Evolutionary conservation across 2,797 vertebrate species (phyloP).

Genomic region (Phrynocephalus vlangalii): DNA sequence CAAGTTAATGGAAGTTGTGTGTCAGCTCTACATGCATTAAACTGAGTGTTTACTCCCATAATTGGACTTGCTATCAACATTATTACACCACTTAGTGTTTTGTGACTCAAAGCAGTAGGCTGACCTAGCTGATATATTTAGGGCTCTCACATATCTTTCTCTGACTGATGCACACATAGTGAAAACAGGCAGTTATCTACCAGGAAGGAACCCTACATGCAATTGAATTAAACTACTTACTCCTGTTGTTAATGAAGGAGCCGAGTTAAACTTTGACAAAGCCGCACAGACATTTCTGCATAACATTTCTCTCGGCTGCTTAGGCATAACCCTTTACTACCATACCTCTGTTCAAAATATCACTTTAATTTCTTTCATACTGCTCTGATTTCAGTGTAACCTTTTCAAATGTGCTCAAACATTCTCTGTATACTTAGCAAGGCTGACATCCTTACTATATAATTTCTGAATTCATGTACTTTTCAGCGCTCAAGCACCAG

Average conservation of each 20-base stretch:
- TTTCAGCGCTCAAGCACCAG: background rate
- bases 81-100: conserved; percentile 37
- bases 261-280: conserved; percentile 29
- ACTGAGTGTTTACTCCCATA: conserved; percentile 22
- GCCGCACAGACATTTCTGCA: background rate
- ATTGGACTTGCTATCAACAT: conserved; percentile 35
- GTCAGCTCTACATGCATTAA: conserved; percentile 9
- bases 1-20: conserved; percentile 30
- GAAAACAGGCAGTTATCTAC: conserved; percentile 36
- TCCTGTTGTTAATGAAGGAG: conserved; percentile 2
- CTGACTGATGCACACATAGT: conserved; percentile 17
- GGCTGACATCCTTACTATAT: background rate
- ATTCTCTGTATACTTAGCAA: background rate
- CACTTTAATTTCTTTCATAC: background rate
- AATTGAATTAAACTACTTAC: conserved; percentile 27
- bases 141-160: conserved; percentile 8
- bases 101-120: conserved; percentile 21
- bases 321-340: background rate
- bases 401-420: conserved; percentile 14
- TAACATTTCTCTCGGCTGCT: conserved; percentile 23
- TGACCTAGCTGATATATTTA: conserved; percentile 24
- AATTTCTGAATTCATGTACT: background rate
- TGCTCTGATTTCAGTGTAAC: background rate
- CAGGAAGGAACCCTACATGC: conserved; percentile 15
- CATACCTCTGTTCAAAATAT: conserved; percentile 8